Evolutionary conservation across 2,888 invertebrate genomes (phyloP).

Genomic region (Amphimallon solstitiale): DNA sequence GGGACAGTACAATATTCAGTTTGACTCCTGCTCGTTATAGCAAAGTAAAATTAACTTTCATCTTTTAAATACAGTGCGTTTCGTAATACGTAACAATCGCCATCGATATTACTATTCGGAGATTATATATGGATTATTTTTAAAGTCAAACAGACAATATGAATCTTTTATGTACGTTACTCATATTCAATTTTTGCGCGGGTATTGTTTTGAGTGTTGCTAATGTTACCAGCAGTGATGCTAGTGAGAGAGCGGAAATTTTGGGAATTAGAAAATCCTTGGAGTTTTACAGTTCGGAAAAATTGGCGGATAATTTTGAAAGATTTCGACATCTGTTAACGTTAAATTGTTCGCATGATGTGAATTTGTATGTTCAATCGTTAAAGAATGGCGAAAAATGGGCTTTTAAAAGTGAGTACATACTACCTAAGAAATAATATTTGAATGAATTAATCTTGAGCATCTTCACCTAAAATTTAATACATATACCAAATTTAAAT

Average conservation of each 20-base stretch:
- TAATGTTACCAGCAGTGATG: slow-evolving; percentile 3
- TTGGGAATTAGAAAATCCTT: slow-evolving; percentile 56
- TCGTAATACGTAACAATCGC: background rate
- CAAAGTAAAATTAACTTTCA: slow-evolving; percentile 15
- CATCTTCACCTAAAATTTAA: no score
- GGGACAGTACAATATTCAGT: slow-evolving; percentile 15
- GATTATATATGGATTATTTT: background rate
- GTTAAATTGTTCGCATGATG: slow-evolving; percentile 67
- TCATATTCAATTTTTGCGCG: background rate
- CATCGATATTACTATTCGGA: no score
- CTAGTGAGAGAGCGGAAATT: slow-evolving; percentile 12
- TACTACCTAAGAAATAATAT: no score
- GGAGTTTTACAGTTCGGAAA: slow-evolving; percentile 68
- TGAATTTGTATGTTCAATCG: slow-evolving; percentile 71
- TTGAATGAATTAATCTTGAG: no score
- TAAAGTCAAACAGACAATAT: background rate
- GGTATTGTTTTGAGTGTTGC: background rate
- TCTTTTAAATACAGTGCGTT: slow-evolving; percentile 19
- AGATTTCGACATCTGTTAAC: slow-evolving; percentile 54
- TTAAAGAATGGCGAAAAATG: slow-evolving; percentile 69
- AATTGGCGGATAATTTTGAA: slow-evolving; percentile 68
- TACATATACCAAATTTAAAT: no score
- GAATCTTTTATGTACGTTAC: background rate
- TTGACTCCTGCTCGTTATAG: slow-evolving; percentile 16
- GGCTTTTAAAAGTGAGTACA: slow-evolving; percentile 81